phyloP scores from a whole-genome alignment of 2,888 invertebrate genomes.

The Hyalella azteca region DNA sequence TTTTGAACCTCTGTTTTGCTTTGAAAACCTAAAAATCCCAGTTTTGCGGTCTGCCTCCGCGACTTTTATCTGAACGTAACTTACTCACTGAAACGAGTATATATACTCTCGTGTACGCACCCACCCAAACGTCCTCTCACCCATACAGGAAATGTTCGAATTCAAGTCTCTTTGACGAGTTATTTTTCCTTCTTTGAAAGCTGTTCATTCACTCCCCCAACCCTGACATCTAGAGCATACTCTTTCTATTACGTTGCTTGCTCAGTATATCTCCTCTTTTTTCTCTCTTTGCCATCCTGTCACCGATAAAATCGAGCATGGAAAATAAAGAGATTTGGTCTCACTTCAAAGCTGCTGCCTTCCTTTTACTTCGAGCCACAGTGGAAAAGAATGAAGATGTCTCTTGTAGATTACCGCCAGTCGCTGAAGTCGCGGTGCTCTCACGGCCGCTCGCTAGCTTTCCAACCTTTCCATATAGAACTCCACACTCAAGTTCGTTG shows the following conservation, averaged over 20 bases:
- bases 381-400: background rate
- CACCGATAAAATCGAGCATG: slow-evolving; percentile 19
- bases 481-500: too few relatives aligned
- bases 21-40: background rate
- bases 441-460: background rate
- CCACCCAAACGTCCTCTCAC: background rate
- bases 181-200: background rate
- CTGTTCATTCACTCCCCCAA: background rate
- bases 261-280: background rate
- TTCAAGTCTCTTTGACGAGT: background rate
- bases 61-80: too few relatives aligned
- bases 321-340: slow-evolving; percentile 20
- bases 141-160: background rate
- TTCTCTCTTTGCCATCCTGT: background rate
- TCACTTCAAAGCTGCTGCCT: background rate
- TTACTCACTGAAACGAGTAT: background rate
- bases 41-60: background rate
- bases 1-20: background rate
- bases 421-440: background rate
- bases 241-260: too few relatives aligned
- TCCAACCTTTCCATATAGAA: too few relatives aligned
- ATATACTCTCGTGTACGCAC: background rate
- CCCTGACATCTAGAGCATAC: too few relatives aligned
- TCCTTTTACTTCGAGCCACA: background rate
- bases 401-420: background rate